Percentiles rank a stretch among this genome's conserved stretches.
These are phyloP conservation scores for Perodicticus potto DNA, from an alignment of 2,797 vertebrate species.

Conservation along the genomic window DNA sequence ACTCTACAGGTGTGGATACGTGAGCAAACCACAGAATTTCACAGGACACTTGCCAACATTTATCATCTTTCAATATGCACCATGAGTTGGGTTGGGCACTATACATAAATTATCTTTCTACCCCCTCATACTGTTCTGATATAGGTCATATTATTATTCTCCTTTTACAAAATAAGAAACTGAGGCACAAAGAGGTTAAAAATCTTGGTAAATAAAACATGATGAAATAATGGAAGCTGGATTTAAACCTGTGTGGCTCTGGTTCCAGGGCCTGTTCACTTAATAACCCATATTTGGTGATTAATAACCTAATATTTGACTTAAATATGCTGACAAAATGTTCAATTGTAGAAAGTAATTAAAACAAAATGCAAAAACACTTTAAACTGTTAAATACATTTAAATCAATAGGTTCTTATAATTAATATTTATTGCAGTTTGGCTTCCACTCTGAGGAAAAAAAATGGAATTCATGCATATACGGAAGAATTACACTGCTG, in stretches of 20 bases:
- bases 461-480: not conserved
- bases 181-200: not conserved
- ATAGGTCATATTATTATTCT: not conserved
- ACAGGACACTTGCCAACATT: not conserved
- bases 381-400: slow-evolving; percentile 41
- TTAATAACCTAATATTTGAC: not conserved
- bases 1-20: no score
- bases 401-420: slow-evolving; percentile 46
- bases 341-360: slow-evolving; percentile 7
- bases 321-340: not conserved
- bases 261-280: not conserved
- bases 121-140: not conserved
- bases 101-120: not conserved
- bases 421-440: not conserved
- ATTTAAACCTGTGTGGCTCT: not conserved
- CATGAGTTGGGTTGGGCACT: not conserved
- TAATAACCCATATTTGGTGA: not conserved
- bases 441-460: not conserved
- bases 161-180: slow-evolving; percentile 34
- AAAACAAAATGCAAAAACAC: slow-evolving; percentile 44
- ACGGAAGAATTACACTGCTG: not conserved
- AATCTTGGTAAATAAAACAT: not conserved
- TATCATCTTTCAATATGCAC: not conserved
- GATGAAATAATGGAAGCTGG: not conserved
- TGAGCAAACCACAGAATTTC: not conserved